Base-by-base conservation (phyloP, 2,113 vertebrate genomes). In the Zeus faber region DNA sequence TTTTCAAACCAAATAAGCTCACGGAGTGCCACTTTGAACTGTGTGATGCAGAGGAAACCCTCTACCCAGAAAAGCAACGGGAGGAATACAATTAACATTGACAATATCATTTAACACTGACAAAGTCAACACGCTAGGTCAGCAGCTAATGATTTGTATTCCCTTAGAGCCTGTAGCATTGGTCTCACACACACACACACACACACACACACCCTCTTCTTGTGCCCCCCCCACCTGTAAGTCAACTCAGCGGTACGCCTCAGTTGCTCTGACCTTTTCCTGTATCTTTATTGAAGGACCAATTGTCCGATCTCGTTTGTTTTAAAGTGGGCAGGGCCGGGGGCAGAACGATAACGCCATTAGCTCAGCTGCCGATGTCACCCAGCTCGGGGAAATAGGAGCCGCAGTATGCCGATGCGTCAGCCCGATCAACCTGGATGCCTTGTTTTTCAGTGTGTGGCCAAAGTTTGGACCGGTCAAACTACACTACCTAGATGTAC, bases 361-460 rank as follows among this genome's bases (percentile, higher is more conserved):
- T 29, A 54, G 55, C 51, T 29, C 7, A 47, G 44, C 46, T 47
- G 48, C 39, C 11, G 33, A 46, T 11, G 18, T 49, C 39, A 47
- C 45, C 33, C 45, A 25, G 54, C 65, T 67, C 71, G 67, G 69
- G 77, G 74, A 68, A 81, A 81, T 54, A 47, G 59, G 65, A 83
- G 65, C 41, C n/a, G 55, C 21, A 25, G 26, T 52, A 17, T 57
- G 39, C 45, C 25, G 56, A 59, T 67, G 67, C 57, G 26, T 78
- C 70, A 48, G 54, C 59, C n/a, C n/a, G n/a, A n/a, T n/a, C n/a
- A n/a, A n/a, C n/a, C n/a, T 47, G 51, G 5, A 52, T 60, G 27
- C 52, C 17, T 40, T 40, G n/a, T 54, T 49, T 14, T 4, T n/a
- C 18, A 22, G n/a, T 9, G n/a, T 11, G n/a, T 37, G 9, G 13